Evolutionary conservation across 2,888 invertebrate species (phyloP).

Genomic region (Drosophila lacicola): DNA sequence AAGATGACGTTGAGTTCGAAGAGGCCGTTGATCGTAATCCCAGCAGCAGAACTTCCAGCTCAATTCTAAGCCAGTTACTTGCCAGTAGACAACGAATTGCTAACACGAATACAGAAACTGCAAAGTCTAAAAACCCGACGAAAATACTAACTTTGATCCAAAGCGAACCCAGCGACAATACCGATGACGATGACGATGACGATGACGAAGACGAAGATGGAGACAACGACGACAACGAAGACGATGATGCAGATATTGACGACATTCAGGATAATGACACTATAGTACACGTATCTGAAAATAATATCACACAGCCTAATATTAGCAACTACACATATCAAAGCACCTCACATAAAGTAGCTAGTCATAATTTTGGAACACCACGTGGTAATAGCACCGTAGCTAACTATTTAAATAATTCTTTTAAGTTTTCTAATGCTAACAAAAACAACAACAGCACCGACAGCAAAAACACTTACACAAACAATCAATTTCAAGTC

Average conservation of each 20-base stretch:
- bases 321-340: conserved; percentile 39
- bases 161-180: conserved; percentile 22
- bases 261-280: conserved; percentile 29
- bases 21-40: conserved; percentile 15
- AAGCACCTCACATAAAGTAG: conserved; percentile 56
- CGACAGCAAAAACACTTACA: conserved; percentile 39
- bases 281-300: conserved; percentile 44
- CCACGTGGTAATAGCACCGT: conserved; percentile 81
- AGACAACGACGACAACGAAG: conserved; percentile 17
- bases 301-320: conserved; percentile 34
- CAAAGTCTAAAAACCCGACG: conserved; percentile 20
- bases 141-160: conserved; percentile 12
- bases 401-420: conserved; percentile 80
- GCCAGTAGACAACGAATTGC: conserved; percentile 51
- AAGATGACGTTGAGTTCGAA: conserved; percentile 22
- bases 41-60: conserved; percentile 21
- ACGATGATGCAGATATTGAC: conserved; percentile 14
- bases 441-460: conserved; percentile 48
- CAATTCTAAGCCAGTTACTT: conserved; percentile 59
- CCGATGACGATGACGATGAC: conserved; percentile 23
- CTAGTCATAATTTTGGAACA: conserved; percentile 58
- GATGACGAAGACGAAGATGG: conserved; percentile 15
- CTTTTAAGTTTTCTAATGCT: conserved; percentile 61
- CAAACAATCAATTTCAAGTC: conserved; percentile 42
- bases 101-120: conserved; percentile 11